These are phyloP conservation scores for Delichon dasypus DNA, from an alignment of 2,797 vertebrate genomes.

Conservation along the genomic window DNA sequence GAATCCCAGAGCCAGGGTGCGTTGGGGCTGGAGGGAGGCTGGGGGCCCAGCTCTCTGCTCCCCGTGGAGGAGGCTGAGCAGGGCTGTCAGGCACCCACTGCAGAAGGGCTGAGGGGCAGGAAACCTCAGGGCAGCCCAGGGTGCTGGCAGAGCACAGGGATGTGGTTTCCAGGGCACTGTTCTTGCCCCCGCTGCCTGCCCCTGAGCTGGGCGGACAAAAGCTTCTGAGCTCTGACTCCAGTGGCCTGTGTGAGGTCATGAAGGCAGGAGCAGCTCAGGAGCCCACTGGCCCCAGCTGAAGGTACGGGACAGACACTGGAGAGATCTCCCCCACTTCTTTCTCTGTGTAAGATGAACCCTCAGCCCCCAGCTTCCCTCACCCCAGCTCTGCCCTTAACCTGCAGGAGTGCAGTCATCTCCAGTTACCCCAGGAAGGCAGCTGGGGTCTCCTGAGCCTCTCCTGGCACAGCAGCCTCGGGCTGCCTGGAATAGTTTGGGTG, in stretches of 20 bases:
- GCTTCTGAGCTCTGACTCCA: not conserved
- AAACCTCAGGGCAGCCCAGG: not conserved
- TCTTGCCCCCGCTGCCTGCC: accelerated
- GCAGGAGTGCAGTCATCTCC: not conserved
- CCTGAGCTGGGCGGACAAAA: not conserved
- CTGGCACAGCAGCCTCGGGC: not conserved
- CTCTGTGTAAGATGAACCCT: not conserved
- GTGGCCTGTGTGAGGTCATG: not conserved
- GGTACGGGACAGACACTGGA: accelerated
- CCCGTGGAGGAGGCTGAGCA: not conserved
- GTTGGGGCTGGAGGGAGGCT: not conserved
- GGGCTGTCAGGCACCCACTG: not conserved
- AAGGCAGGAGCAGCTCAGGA: not conserved
- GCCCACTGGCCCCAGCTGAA: accelerated
- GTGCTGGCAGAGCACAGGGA: not conserved
- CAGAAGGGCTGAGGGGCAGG: not conserved
- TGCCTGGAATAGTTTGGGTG: not conserved
- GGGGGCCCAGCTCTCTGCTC: not conserved
- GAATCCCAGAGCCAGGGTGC: conserved; percentile 18
- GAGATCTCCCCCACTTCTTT: not conserved
- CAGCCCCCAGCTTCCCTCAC: not conserved
- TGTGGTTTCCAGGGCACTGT: not conserved
- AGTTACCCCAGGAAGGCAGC: not conserved
- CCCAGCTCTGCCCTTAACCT: not conserved
- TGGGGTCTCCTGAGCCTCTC: not conserved